Conservation (phyloP, 2,888 invertebrate genomes). For the Platycheirus albimanus region DNA sequence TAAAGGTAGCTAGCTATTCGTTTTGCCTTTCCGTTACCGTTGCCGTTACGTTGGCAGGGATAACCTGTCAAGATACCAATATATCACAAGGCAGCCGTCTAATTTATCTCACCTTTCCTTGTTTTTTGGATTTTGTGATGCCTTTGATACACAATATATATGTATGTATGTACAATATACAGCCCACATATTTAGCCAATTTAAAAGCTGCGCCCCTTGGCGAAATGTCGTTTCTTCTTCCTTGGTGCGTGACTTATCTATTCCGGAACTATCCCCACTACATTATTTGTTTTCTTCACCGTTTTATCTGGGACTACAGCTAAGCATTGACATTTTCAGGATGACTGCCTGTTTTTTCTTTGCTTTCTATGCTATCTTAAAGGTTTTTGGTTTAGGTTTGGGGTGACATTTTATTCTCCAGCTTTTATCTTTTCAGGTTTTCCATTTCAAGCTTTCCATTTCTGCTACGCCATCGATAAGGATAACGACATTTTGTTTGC, state of each 20-base stretch:
- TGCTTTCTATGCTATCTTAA: too few species aligned
- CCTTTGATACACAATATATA: too few species aligned
- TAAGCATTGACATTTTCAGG: conserved; percentile 54
- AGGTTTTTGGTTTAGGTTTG: background rate
- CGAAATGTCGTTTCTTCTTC: conserved; percentile 18
- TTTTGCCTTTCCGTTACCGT: background rate
- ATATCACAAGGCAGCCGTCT: conserved; percentile 41
- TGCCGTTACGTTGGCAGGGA: conserved; percentile 1
- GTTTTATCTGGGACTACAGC: conserved; percentile 52
- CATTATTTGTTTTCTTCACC: conserved; percentile 55
- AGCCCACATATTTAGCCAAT: conserved; percentile 63
- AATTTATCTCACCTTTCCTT: conserved; percentile 62
- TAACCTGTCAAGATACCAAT: conserved; percentile 47
- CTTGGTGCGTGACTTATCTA: conserved; percentile 64
- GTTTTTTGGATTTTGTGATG: conserved; percentile 7
- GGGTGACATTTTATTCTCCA: conserved; percentile 40
- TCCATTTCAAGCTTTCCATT: conserved; percentile 43
- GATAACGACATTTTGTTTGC: conserved; percentile 53
- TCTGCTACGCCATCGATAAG: conserved; percentile 67
- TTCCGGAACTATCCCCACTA: conserved; percentile 59
- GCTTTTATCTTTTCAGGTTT: conserved; percentile 48
- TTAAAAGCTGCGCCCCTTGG: conserved; percentile 52
- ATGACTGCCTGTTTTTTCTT: conserved; percentile 33
- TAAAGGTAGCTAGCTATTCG: background rate
- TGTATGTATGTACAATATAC: background rate